Evolutionary conservation across 2,797 vertebrate species (phyloP).

Genomic region (Enteromius viviparus): DNA sequence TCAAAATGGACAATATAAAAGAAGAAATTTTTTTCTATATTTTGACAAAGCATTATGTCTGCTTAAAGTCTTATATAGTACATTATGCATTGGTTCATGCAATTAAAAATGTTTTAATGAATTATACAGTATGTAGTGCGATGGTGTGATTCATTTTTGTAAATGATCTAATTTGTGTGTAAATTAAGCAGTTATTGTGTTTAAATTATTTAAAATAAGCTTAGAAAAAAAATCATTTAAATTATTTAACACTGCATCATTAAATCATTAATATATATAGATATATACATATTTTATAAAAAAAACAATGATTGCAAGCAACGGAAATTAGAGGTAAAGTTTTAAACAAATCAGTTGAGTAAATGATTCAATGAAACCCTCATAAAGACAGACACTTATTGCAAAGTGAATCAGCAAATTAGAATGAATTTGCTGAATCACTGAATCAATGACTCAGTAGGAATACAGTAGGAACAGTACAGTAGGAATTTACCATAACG

Average conservation of each 20-base stretch:
- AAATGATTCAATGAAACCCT: neutral
- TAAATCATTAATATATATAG: neutral
- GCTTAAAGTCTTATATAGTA: neutral
- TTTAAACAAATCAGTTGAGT: neutral
- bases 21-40: neutral
- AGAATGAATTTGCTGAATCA: neutral
- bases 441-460: too few species aligned
- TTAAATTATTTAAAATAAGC: neutral
- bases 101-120: neutral
- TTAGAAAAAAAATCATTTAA: neutral
- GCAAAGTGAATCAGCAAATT: neutral
- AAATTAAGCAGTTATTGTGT: neutral
- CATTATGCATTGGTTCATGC: neutral
- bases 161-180: neutral
- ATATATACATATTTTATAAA: neutral
- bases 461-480: too few species aligned
- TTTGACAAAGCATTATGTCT: neutral
- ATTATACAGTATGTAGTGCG: neutral
- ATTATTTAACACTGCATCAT: neutral
- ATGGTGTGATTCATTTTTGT: too few species aligned
- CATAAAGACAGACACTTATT: neutral
- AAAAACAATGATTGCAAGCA: neutral
- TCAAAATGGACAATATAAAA: slow-evolving; percentile 25
- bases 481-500: neutral
- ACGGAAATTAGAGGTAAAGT: neutral